Evolutionary conservation across 2,113 vertebrate species (phyloP), one percentile per base, ranked within the genome.

Genomic region (Girardinichthys multiradiatus): DNA sequence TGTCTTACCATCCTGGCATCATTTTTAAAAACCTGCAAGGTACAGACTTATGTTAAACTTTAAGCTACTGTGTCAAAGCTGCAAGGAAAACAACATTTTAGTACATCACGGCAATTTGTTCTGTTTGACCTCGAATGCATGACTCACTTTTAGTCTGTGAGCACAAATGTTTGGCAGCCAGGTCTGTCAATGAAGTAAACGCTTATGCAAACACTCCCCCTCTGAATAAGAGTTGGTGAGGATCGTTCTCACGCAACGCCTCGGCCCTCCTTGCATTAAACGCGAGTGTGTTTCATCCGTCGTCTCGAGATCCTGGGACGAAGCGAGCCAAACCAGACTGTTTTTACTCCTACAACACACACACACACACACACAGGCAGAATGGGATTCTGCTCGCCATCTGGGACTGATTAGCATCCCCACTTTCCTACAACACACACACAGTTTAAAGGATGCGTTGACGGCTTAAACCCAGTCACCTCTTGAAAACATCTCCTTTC

Each of bases 211-310:
- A 24, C 37, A 21, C 33, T 42, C 63, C 14, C 63, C 35, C 63
- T 17, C 26, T 21, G 27, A 61, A 61, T 10, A 31, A 33, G 29
- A 33, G 24, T 37, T 24, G 31, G 33, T 13, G 39, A 62, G 60
- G 45, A 59, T 14, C 61, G 5, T 83, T 85, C 76, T 72, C 86
- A 87, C 76, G 84, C 81, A 28, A 75, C 76, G 75, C 71, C 48
- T 21, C 27, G 26, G 13, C 59, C 35, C 57, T 39, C 35, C 57
- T 70, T 37, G 39, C 88, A 86, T 89, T 88, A 84, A 87, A 82
- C 21, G 59, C 7, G 59, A 30, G 64, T 33, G 48, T 30, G 75
- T 68, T 35, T 77, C 33, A 69, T 61, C 76, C 59, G 57, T 19
- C 33, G 57, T 78, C 67, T 57, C n/a, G 15, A 57, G 67, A 31